Percentiles rank a stretch among this genome's conserved stretches.
Conservation (phyloP, 2,797 vertebrate species). For the Microcaecilia unicolor region DNA sequence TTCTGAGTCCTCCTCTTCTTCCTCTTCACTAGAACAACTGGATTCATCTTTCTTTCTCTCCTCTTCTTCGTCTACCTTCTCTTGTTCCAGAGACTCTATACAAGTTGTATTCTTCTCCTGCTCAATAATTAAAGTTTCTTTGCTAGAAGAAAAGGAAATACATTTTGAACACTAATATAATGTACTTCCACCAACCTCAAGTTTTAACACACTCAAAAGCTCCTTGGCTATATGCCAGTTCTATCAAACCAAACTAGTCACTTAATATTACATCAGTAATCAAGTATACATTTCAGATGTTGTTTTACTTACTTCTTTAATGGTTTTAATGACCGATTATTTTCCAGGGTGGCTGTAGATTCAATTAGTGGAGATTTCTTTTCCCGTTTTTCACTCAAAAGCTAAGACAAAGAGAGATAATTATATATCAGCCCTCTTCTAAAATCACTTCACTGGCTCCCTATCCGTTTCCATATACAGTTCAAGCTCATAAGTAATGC, state of each 20-base stretch:
- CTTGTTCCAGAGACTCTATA: constrained; percentile 86
- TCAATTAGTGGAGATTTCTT: constrained; percentile 95
- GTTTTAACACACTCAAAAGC: background rate
- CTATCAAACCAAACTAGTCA: no score
- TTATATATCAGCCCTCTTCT: no score
- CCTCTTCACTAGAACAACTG: constrained; percentile 96
- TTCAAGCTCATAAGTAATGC: no score
- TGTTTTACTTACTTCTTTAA: constrained; percentile 75
- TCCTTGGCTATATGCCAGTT: no score
- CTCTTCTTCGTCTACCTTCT: constrained; percentile 90
- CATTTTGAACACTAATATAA: background rate
- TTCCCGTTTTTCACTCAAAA: constrained; percentile 85
- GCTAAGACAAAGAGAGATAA: constrained; percentile 56
- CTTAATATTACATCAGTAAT: background rate
- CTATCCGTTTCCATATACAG: no score
- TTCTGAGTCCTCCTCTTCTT: constrained; percentile 95
- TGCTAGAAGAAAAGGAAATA: constrained; percentile 51
- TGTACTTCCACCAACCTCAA: background rate
- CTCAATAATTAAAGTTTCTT: constrained; percentile 87
- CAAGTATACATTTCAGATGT: background rate
- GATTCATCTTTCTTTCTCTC: constrained; percentile 97
- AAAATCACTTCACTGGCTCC: no score
- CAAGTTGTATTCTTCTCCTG: constrained; percentile 80
- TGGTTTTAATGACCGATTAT: constrained; percentile 87
- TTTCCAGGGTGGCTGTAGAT: constrained; percentile 83